phyloP scores from a whole-genome alignment of 2,113 vertebrate genomes.

The Scytalopus superciliaris region DNA sequence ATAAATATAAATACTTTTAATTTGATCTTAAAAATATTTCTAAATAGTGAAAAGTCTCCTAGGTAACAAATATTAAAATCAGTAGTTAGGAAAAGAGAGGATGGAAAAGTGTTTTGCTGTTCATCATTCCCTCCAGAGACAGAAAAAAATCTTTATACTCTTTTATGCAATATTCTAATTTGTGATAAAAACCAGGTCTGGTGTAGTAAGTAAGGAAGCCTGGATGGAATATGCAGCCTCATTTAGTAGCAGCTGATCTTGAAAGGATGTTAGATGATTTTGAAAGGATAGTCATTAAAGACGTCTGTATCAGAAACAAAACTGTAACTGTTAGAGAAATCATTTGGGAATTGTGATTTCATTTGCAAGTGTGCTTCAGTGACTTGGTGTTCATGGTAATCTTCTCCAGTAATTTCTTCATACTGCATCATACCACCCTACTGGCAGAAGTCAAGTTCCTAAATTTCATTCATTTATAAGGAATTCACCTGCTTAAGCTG shows the following conservation, averaged over 20 bases:
- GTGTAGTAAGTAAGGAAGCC: background rate
- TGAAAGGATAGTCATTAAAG: background rate
- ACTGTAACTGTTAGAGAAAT: background rate
- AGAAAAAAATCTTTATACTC: background rate
- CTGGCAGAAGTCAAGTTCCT: background rate
- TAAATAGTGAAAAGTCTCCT: background rate
- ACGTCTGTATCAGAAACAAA: background rate
- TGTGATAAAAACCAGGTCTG: background rate
- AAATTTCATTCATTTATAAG: background rate
- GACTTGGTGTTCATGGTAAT: background rate
- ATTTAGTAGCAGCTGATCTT: background rate
- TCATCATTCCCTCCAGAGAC: background rate
- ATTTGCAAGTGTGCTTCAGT: background rate
- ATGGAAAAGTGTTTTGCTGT: background rate
- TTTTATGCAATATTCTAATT: background rate
- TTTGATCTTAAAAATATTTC: background rate
- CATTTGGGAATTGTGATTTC: background rate
- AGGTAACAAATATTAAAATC: background rate
- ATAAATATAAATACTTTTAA: background rate
- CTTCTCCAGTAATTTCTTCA: background rate
- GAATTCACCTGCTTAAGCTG: background rate
- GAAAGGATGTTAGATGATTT: background rate
- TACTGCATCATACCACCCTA: background rate
- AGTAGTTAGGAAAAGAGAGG: background rate
- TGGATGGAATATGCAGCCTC: background rate